phyloP scores from a whole-genome alignment of 2,113 vertebrate genomes.

The Glaucomys volans region DNA sequence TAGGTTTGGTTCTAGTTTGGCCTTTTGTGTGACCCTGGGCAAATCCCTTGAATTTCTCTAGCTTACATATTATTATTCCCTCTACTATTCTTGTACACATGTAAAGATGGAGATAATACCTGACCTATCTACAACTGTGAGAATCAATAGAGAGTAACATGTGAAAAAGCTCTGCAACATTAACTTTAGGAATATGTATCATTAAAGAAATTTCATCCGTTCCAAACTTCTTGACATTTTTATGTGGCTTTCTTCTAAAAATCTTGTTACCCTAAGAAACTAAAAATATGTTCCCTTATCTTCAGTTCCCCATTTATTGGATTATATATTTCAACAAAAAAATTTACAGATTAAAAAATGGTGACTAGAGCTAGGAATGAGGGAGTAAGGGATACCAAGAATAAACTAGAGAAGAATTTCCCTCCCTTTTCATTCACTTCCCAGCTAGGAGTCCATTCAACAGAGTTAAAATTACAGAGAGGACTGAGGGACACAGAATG shows the following conservation, averaged over 20 bases:
- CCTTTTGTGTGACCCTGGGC: not conserved
- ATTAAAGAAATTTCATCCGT: conserved; percentile 33
- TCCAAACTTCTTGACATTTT: conserved; percentile 52
- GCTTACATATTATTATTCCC: conserved; percentile 8
- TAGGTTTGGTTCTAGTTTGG: conserved; percentile 47
- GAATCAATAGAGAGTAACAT: not conserved
- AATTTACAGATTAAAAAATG: conserved; percentile 45
- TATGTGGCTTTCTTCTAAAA: conserved; percentile 33
- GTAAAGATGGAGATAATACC: not conserved
- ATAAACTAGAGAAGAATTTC: conserved; percentile 46
- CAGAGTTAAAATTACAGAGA: not conserved
- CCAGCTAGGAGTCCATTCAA: not conserved
- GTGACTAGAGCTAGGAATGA: conserved; percentile 52
- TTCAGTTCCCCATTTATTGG: not conserved
- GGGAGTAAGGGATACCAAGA: conserved; percentile 39
- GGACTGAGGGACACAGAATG: not conserved
- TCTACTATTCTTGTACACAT: not conserved
- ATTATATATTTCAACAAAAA: conserved; percentile 48
- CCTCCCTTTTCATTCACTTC: conserved; percentile 28
- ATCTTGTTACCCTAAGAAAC: not conserved
- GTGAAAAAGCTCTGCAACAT: conserved; percentile 29
- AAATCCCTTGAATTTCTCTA: conserved; percentile 48
- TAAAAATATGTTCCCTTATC: conserved; percentile 7
- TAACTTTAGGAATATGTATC: not conserved
- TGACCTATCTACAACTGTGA: not conserved